Base-by-base conservation (phyloP, 2,888 invertebrate species). In the Chloroclystis v-ata region DNA sequence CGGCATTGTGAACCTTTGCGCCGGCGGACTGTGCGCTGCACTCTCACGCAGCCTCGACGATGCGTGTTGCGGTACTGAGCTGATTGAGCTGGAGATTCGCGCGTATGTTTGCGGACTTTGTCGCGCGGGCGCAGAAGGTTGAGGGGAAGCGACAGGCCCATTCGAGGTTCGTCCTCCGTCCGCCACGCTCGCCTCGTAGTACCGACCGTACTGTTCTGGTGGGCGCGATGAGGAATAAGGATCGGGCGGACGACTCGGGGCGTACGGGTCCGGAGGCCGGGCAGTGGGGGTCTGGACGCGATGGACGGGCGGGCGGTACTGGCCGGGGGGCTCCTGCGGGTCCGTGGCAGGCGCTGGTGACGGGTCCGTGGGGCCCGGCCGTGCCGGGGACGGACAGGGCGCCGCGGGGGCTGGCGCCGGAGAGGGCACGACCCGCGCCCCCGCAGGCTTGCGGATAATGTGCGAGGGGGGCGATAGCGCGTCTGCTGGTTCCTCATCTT, bases 391-490 rank as follows among this genome's bases (percentile, higher is more conserved):
- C 1, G 79, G 82, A 47, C 71, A 65, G 7, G 74, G 72, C 3
- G 63, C 72, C n/a, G 65, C 74, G 9, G 82, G 81, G 1, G 81
- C 78, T 3, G 80, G 77, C 16, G 87, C 84, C 6, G 87, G 88
- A 11, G 83, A 83, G 0, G 78, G 80, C 43, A 75, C 65, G 20
- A 20, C 20, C 3, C 20, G 20, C 20, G 20, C 20, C 47, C 73
- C 75, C 47, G 63, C 67, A 43, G 72, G 89, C 57, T 87, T 89
- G 41, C 83, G 82, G 56, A 89, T 89, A 28, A 89, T 80, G 56
- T 89, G 88, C 12, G 88, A 80, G 0, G 89, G 86, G 16, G 88
- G 87, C 6, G 88, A 85, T n/a, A 83, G 70, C 2, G 81, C 77
- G 29, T 72, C 82, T 13, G 63, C 66, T 1, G 75, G 60, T 30